Evolutionary conservation across 53 echinoderm and acorn worm species (phyloP).

Genomic region (Crossaster papposus): DNA sequence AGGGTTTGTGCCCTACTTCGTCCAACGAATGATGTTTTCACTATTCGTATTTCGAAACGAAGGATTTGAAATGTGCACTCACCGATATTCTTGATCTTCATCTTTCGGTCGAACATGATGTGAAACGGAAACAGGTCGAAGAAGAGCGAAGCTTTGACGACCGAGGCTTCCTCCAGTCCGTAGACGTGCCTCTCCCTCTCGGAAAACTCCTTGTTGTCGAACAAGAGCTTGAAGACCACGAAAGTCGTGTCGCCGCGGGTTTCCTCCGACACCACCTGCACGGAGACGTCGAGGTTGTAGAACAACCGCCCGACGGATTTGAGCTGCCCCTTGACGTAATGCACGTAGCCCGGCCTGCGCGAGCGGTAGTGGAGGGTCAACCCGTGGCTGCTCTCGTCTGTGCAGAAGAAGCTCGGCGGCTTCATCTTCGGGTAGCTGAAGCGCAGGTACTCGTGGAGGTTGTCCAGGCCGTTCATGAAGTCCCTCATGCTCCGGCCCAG

Average conservation of each 20-base stretch:
- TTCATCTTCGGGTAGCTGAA: slow-evolving; percentile 98
- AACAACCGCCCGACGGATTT: slow-evolving; percentile 77
- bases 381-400: slow-evolving; percentile 73
- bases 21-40: background rate
- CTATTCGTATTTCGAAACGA: too few relatives aligned
- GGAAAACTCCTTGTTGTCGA: slow-evolving; percentile 79
- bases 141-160: slow-evolving; percentile 60
- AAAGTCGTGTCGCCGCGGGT: slow-evolving; percentile 63
- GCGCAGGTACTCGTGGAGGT: slow-evolving; percentile 92
- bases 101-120: slow-evolving; percentile 74
- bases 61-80: slow-evolving; percentile 17
- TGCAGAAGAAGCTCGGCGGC: slow-evolving; percentile 92
- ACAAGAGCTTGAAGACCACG: slow-evolving; percentile 70
- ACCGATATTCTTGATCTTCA: slow-evolving; percentile 75
- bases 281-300: slow-evolving; percentile 77
- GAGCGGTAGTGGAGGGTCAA: slow-evolving; percentile 88
- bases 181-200: slow-evolving; percentile 35
- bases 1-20: too few relatives aligned
- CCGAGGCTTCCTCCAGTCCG: slow-evolving; percentile 55
- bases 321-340: slow-evolving; percentile 91
- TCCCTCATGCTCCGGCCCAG: slow-evolving; percentile 92
- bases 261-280: slow-evolving; percentile 68
- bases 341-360: slow-evolving; percentile 71
- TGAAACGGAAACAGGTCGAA: slow-evolving; percentile 91
- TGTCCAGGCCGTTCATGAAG: slow-evolving; percentile 92